Conservation (phyloP, 2,888 invertebrate species). For the Drosophila pegasa region DNA sequence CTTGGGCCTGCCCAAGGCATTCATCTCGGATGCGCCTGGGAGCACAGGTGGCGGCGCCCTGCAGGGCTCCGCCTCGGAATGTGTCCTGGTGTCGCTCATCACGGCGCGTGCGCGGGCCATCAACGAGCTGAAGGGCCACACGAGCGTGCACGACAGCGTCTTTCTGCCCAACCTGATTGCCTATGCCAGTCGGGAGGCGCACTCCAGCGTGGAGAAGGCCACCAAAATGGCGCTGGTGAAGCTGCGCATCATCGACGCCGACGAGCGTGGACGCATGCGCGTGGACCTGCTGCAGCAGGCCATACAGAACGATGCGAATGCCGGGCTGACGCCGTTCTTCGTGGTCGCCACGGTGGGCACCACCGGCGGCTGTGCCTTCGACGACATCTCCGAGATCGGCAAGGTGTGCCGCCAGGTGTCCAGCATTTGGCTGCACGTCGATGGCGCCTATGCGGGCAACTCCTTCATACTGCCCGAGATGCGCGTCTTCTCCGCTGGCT, state of each 20-base stretch:
- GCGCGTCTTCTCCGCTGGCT: constrained; percentile 87
- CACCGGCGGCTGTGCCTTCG: constrained; percentile 93
- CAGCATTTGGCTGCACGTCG: constrained; percentile 93
- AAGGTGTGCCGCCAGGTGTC: constrained; percentile 88
- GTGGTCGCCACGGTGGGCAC: constrained; percentile 93
- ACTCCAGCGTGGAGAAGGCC: constrained; percentile 92
- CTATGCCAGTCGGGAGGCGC: constrained; percentile 90
- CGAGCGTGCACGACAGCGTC: constrained; percentile 87
- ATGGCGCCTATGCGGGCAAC: constrained; percentile 95
- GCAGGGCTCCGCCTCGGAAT: constrained; percentile 94
- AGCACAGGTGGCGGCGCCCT: constrained; percentile 91
- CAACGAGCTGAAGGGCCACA: constrained; percentile 87
- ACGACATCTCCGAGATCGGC: constrained; percentile 91
- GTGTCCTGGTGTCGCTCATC: constrained; percentile 91
- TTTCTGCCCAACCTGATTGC: constrained; percentile 92
- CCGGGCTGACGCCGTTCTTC: constrained; percentile 93
- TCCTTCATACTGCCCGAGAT: constrained; percentile 94
- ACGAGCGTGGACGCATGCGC: constrained; percentile 88
- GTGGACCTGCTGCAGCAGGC: constrained; percentile 88
- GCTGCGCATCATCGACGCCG: constrained; percentile 89
- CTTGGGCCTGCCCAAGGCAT: constrained; percentile 90
- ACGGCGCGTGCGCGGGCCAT: constrained; percentile 91
- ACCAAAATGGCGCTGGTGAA: constrained; percentile 91
- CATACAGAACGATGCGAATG: constrained; percentile 89
- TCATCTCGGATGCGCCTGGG: constrained; percentile 85